Conservation (phyloP, 2,888 invertebrate genomes). For the Metallyticus violacea region DNA sequence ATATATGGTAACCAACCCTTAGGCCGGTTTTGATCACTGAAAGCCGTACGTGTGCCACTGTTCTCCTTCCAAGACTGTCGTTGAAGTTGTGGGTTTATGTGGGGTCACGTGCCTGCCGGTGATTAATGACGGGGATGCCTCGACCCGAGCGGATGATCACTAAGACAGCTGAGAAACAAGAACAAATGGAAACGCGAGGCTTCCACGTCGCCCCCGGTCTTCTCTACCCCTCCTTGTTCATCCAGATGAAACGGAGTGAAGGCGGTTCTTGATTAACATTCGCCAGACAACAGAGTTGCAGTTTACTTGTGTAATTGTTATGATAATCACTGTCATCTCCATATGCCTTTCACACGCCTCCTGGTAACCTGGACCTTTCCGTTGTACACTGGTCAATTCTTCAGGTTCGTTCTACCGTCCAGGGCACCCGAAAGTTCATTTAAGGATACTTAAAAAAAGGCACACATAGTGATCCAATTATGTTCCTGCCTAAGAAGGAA, state of each 20-base stretch:
- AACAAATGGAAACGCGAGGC: neutral
- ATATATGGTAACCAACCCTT: neutral
- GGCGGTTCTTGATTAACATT: neutral
- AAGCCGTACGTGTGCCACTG: too few relatives aligned
- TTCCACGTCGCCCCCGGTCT: neutral
- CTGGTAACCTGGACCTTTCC: too few relatives aligned
- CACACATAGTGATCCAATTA: too few relatives aligned
- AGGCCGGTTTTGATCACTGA: neutral
- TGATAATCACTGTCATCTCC: neutral
- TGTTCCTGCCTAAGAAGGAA: too few relatives aligned
- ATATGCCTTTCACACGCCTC: too few relatives aligned
- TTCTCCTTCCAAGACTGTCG: neutral
- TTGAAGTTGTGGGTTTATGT: slow-evolving; percentile 11
- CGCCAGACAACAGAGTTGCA: neutral
- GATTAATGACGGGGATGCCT: slow-evolving; percentile 4
- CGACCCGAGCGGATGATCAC: neutral
- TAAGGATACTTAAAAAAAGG: too few relatives aligned
- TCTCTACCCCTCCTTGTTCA: too few relatives aligned
- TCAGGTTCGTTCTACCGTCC: too few relatives aligned
- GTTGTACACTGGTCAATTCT: too few relatives aligned
- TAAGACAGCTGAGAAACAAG: neutral
- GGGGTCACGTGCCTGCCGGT: slow-evolving; percentile 11
- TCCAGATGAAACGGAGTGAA: too few relatives aligned
- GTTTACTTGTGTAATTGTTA: neutral
- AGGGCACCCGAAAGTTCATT: too few relatives aligned